A percentile compares a stretch with the other conserved stretches of the same genome.
These are phyloP conservation scores for Gibbula magus DNA, from an alignment of 2,888 invertebrate genomes.

Conservation along the genomic window DNA sequence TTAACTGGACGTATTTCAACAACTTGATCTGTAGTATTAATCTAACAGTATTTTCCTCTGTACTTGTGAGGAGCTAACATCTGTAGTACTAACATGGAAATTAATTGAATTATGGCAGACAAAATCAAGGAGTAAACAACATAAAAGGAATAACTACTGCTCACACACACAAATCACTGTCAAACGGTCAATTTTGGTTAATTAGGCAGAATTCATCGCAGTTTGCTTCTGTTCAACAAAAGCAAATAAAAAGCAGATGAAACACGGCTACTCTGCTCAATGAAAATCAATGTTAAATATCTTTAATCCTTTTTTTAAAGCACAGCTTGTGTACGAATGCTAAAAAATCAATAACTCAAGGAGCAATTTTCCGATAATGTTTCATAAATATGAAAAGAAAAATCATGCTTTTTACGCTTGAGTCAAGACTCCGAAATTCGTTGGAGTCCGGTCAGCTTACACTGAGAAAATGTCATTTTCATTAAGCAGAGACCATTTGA, in stretches of 20 bases:
- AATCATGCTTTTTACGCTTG: neutral
- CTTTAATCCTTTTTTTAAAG: neutral
- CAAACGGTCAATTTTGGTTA: too few species aligned
- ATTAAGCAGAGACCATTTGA: conserved; percentile 4
- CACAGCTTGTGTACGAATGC: neutral
- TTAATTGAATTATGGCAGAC: too few species aligned
- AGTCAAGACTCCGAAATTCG: too few species aligned
- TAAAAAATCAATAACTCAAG: neutral
- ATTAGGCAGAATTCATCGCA: neutral
- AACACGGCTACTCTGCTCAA: neutral
- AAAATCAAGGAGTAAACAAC: too few species aligned
- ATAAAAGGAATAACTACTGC: too few species aligned
- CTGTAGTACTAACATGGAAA: too few species aligned
- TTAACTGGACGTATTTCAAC: too few species aligned
- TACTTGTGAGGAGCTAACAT: too few species aligned
- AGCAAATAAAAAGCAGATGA: neutral
- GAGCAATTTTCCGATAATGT: conserved; percentile 1
- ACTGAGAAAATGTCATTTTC: neutral
- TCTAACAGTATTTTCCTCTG: too few species aligned
- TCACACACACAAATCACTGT: too few species aligned
- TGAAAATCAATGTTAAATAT: neutral
- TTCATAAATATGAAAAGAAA: conserved; percentile 8
- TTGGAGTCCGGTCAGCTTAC: neutral
- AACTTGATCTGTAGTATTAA: too few species aligned
- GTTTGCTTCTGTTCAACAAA: neutral